Base-by-base conservation (phyloP, 2,113 vertebrate genomes). In the Willisornis vidua region DNA sequence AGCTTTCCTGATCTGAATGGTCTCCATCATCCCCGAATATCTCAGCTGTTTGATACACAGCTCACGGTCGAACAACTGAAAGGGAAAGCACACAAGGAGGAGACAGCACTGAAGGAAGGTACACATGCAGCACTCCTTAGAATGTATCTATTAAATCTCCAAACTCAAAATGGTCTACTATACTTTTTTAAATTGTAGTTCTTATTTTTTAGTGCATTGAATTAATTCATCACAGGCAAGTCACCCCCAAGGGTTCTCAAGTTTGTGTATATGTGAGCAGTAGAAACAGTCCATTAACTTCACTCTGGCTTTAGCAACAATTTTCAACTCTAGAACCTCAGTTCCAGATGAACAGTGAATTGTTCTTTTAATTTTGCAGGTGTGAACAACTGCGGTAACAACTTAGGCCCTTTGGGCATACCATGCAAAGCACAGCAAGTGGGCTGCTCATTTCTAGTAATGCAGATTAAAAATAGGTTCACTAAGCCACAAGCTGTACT, bases 11-110 rank as follows among this genome's bases (percentile, higher is more conserved):
- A 99, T 99, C 59, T 86, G 97, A 87, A 99, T 99, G 3, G 99
- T 99, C 97, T 99, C 99, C 99, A 99, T 98, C 99, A 99, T 99
- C 39, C 99, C 99, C 0, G 99, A 99, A 89, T 99, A 99, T 6
- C 99, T 98, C 73, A 99, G 98, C 96, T 99, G 99, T 46, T 97
- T 98, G n/a, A 99, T 94, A 80, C 99, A 99, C 63, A 99, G 98
- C 12, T 99, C 98, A 62, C 99, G 98, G 97, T 99, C 98, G 16
- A 99, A 99, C 76, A 99, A 93, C 99, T 99, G 96, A 10, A 67
- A 88, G 33, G 17, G 43, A 73, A 80, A 81, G 74, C 83, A 92
- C 41, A 70, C 12, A 26, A 61, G 61, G 31, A 89, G 23, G 33
- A 78, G 51, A 20, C 31, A 72, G 9, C 68, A 58, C 46, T 76